Base-by-base conservation (phyloP, 2,888 invertebrate species). In the Poecilus cupreus region DNA sequence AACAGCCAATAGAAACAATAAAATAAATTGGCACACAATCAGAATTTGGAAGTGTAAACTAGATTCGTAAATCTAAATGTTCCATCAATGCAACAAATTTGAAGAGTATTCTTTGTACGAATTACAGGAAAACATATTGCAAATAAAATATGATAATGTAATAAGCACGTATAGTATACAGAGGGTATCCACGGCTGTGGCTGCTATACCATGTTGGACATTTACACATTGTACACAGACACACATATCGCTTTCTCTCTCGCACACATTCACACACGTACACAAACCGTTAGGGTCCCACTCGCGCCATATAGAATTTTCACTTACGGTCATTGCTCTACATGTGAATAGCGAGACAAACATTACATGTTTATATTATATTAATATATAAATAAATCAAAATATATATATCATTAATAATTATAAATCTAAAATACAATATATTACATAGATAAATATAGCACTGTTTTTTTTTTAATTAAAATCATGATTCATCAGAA, bases 401-500 rank as follows among this genome's bases (percentile, higher is more conserved):
- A 64, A 60, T 57, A 60, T 81, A 81, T 57, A 81, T 46, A 75
- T 60, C 43, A 75, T 75, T 32, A 39, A 16, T 60, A 32, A 37
- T 79, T 70, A 81, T 80, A 80, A 80, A 80, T 54, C 74, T 80
- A 80, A 80, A 80, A 80, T 80, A 80, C 74, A 80, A 80, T 80
- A 80, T 80, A 80, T 80, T 80, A 80, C 80, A 80, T 60, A 80
- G 70, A 80, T 80, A 80, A 80, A 80, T 80, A 80, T 80, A 80
- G 80, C 80, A 80, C 80, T 80, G 70, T 70, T 77, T 64, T 79
- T 79, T 79, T 72, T 39, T 80, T 49, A 70, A 37, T 70, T n/a
- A n/a, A 49, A 80, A 72, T 64, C 26, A 60, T 79, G 46, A 79
- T 51, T 54, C 54, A 26, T 72, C 26, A 37, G 54, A 80, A 74